Base-by-base conservation (phyloP, 1,140 invertebrate species). In the Eulimnadia texana region DNA sequence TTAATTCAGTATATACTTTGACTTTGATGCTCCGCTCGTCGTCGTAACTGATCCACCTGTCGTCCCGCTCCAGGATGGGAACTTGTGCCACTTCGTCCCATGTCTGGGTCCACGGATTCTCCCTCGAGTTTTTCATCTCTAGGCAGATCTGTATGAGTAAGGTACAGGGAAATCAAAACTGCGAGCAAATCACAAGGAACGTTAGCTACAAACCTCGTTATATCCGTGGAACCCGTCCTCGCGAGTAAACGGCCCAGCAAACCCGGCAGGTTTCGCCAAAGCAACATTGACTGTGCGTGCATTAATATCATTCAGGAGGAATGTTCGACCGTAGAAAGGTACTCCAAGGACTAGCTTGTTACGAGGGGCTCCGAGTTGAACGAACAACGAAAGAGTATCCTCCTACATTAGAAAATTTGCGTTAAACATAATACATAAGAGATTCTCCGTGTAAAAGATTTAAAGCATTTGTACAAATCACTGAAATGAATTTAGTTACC, bases 141-240 rank as follows among this genome's bases (percentile, higher is more conserved):
- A 19, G 64, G 50, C 72, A 76, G 20, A 73, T 71, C 70, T 68
- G 50, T n/a, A 56, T 42, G 25, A 16, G 55, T 19, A 49, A 57
- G n/a, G n/a, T 50, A 55, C 28, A 24, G 3, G 13, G 10, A n/a
- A 33, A 20, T 54, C 23, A 62, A 54, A 51, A n/a, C 22, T 47
- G 27, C 19, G 1, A 13, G 22, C n/a, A 60, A 16, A 58, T 3
- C 10, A 22, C 13, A 13, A 58, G 42, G 1, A 61, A n/a, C 25
- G 9, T 2, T 11, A 1, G 1, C 11, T n/a, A 19, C 20, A 64
- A 70, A 85, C 84, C 76, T 93, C 89, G 72, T 93, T 92, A 68
- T 90, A 94, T 19, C 89, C 87, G 70, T 92, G 79, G 65, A 90
- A 89, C 0, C 90, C 91, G 67, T 82, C 78, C 71, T 91, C 84